Conservation (phyloP, 2,113 vertebrate species). For the Turnix velox region DNA sequence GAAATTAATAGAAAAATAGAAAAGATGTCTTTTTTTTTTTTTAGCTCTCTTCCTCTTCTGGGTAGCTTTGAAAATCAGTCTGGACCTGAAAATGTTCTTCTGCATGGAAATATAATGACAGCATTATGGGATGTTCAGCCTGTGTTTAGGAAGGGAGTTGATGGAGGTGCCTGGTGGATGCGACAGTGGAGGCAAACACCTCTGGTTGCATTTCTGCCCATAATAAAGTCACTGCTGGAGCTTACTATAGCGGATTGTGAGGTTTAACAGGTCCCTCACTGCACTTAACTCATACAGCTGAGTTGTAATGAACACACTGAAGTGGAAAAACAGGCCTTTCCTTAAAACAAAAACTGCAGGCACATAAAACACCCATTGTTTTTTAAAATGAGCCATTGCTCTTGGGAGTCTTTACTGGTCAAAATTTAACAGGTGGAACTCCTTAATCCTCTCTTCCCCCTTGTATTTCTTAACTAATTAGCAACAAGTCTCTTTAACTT, state of each 20-base stretch:
- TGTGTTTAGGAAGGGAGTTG: not conserved
- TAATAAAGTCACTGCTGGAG: not conserved
- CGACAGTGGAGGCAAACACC: not conserved
- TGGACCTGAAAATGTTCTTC: not conserved
- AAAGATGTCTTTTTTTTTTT: not conserved
- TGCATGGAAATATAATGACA: not conserved
- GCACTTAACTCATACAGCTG: not conserved
- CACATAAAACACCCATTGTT: conserved; percentile 23
- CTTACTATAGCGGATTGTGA: not conserved
- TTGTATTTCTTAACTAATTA: not conserved
- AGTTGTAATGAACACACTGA: not conserved
- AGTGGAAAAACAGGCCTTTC: conserved; percentile 4
- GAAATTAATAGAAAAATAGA: not conserved
- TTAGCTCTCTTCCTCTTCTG: not conserved
- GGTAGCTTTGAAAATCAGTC: not conserved
- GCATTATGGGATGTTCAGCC: not conserved
- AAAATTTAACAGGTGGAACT: conserved; percentile 17
- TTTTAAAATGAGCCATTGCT: not conserved
- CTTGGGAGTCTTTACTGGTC: not conserved
- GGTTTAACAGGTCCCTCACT: conserved; percentile 29
- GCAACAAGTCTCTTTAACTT: not conserved
- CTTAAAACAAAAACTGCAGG: not conserved
- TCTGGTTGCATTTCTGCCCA: not conserved
- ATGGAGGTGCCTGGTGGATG: not conserved
- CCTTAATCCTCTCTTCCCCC: not conserved